Evolutionary conservation across 2,888 invertebrate species (phyloP), one percentile per base, ranked within the genome.

Genomic region (Sinelater perroti): DNA sequence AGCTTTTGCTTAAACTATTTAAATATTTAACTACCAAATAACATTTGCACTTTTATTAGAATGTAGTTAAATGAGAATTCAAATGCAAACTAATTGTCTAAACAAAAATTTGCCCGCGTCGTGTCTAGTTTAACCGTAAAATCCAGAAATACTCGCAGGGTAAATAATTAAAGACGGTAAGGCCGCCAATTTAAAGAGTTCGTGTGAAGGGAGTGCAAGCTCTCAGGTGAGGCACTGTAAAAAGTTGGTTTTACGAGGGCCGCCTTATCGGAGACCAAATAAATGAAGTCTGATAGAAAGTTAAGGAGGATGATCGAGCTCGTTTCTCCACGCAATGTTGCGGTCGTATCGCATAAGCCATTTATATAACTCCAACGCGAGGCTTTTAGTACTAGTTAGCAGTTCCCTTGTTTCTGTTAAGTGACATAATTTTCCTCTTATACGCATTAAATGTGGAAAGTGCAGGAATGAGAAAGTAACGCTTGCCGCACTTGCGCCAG

Each of bases 401-500:
- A 68, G 72, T 71, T 72, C 72, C 71, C 75, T 75, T 75, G 75
- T 76, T 75, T 70, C 73, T 70, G 66, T 67, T 73, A 74, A 75
- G 72, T 74, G 74, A 77, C 77, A 77, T 74, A 75, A 76, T 75
- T 76, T 75, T 71, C 75, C 73, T 76, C 72, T 76, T 75, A 76
- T 74, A 73, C 74, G 71, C 74, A 75, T 76, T 75, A 75, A 74
- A 71, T 69, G 71, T 61, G 66, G 71, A 69, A 70, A 72, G 69
- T 70, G 71, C 69, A 70, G 67, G 67, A 68, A 68, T 65, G 68
- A 63, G 68, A 68, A 68, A 68, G 67, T 67, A 64, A 64, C 64
- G 55, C 56, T 46, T 54, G 52, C 50, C 51, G 55, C 58, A 54
- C 59, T 54, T 55, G 60, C 53, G 52, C 53, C 59, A 38, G 59